Percentiles rank a stretch among this genome's conserved stretches.
These are phyloP conservation scores for Vultur gryphus DNA, from an alignment of 2,797 vertebrate species.

Conservation along the genomic window DNA sequence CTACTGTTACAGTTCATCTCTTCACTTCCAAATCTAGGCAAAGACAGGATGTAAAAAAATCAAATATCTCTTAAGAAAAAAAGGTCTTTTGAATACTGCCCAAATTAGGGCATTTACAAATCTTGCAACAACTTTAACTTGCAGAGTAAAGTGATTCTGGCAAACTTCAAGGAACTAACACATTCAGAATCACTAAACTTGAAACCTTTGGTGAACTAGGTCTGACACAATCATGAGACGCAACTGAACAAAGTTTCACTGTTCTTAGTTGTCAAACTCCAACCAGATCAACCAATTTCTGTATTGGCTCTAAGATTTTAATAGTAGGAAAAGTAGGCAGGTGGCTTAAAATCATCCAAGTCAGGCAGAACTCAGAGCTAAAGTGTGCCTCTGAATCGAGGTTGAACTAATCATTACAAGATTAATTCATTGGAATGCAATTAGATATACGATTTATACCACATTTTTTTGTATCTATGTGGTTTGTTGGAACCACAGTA, in stretches of 20 bases:
- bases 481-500: background rate
- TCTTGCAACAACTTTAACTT: background rate
- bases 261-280: background rate
- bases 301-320: background rate
- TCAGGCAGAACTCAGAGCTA: background rate
- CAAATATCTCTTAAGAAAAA: background rate
- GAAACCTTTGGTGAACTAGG: accelerated
- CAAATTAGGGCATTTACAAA: background rate
- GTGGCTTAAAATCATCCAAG: background rate
- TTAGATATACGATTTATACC: background rate
- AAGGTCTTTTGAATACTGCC: background rate
- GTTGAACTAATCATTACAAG: background rate
- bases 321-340: background rate
- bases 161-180: background rate
- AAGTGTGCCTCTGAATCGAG: background rate
- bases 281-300: background rate
- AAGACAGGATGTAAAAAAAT: background rate
- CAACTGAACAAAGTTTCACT: background rate
- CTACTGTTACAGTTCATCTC: background rate
- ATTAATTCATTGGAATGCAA: background rate
- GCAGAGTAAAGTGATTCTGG: background rate
- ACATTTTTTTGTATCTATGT: background rate
- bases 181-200: background rate
- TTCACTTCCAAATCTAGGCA: background rate
- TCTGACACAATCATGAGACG: background rate